phyloP scores from a whole-genome alignment of 2,888 invertebrate species.

The Tetrapedia diversipes region DNA sequence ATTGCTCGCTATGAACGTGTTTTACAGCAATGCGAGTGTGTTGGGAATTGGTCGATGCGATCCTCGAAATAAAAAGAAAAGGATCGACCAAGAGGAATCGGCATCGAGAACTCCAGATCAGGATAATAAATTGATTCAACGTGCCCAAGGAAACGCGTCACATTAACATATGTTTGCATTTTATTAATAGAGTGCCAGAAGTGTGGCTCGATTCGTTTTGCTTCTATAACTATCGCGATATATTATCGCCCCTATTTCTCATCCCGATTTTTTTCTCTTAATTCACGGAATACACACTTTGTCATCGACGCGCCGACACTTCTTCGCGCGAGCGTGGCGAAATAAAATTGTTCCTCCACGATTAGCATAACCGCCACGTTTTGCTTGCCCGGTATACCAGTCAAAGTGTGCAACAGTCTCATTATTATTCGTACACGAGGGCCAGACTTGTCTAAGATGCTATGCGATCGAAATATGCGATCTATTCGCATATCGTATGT shows the following conservation, averaged over 20 bases:
- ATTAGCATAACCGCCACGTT: constrained; percentile 53
- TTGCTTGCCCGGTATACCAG: not conserved
- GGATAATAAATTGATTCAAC: constrained; percentile 45
- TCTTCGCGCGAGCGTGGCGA: constrained; percentile 35
- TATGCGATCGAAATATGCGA: constrained; percentile 13
- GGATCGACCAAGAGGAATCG: not conserved
- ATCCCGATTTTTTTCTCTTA: constrained; percentile 12
- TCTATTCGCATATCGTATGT: constrained; percentile 20
- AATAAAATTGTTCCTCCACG: constrained; percentile 47
- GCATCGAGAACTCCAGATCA: constrained; percentile 10
- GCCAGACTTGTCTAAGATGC: constrained; percentile 13
- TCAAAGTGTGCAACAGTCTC: constrained; percentile 8
- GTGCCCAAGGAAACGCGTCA: constrained; percentile 33
- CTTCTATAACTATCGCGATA: constrained; percentile 42
- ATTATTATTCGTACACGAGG: constrained; percentile 42
- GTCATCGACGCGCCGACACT: constrained; percentile 50
- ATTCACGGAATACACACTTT: constrained; percentile 46
- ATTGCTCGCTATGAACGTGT: too few relatives aligned
- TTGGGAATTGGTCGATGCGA: not conserved
- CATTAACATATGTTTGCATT: constrained; percentile 52
- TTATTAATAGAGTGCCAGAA: constrained; percentile 55
- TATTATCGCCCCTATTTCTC: constrained; percentile 32
- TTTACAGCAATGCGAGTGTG: too few relatives aligned
- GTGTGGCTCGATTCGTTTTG: constrained; percentile 52
- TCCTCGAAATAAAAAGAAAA: not conserved